Evolutionary conservation across 2,888 invertebrate genomes (phyloP), one percentile per base, ranked within the genome.

Genomic region (Rhagonycha lutea): DNA sequence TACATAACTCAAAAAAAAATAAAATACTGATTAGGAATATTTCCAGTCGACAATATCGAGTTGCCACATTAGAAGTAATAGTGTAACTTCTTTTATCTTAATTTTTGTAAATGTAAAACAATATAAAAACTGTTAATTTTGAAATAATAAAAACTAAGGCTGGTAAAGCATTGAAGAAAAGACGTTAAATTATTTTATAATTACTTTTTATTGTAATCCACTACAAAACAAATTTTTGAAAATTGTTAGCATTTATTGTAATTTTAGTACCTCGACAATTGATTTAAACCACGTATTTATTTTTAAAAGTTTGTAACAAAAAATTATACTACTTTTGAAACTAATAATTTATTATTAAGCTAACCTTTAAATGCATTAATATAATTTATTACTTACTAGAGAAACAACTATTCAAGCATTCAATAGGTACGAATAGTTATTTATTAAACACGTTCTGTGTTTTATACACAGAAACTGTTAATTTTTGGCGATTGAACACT

Each of bases 11-110:
- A 62, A 62, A 62, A 78, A 86, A 62, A 80, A 85, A 81, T 80
- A 84, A 84, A 81, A 84, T 88, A 8, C 87, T 95, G 69, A 87
- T 94, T 10, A 89, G 95, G 79, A 93, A 93, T 84, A 90, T 91
- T 10, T 90, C 91, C 80, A 92, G 92, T 63, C 90, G 91, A 77
- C 91, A 92, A 83, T 95, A 94, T 85, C 89, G 92, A 80, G 86
- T 91, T 79, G 94, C 92, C 7, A 90, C 85, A 81, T 82, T 92
- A 75, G 88, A 90, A 81, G 82, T 91, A 18, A 61, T 68, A 32
- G 12, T 47, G 14, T 70, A 68, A 69, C n/a, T n/a, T n/a, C n/a
- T n/a, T n/a, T n/a, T n/a, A n/a, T n/a, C n/a, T n/a, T n/a, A n/a
- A 3, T 11, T 24, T 23, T 24, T 63, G 14, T 14, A 14, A 62